Base-by-base conservation (phyloP, 2,888 invertebrate species). In the Cataglyphis rosenhaueri region DNA sequence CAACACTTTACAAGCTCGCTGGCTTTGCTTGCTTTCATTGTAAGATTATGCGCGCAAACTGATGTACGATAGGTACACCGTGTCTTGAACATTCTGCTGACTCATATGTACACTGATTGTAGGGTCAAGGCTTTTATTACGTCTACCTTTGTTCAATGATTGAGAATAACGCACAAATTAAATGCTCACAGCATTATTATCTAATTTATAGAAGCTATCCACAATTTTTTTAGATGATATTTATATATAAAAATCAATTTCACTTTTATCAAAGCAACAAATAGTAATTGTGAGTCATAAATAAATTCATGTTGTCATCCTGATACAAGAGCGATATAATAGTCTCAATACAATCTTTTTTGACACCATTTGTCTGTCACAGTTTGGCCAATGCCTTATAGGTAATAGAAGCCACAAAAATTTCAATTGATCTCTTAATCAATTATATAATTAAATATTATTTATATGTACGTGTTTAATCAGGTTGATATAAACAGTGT, bases 1-100 rank as follows among this genome's bases (percentile, higher is more conserved):
- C 70, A 78, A 78, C 78, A 78, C 70, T 78, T 78, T 59, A 70
- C 78, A 78, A 70, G 70, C 70, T 70, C 70, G 78, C 78, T 21
- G 32, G 65, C 38, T 76, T 65, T 65, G 57, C 78, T 68, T 41
- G 68, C 57, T 70, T 70, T 21, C 29, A 57, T 59, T 78, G 78
- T 78, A 41, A 29, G 48, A 57, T 70, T 78, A 78, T 70, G 78
- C 57, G 70, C 70, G 78, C 65, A 70, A 57, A 2, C 70, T 44
- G 70, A 70, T 78, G 78, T 44, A 78, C 70, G 70, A 78, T 70
- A 68, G 15, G 21, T n/a, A 32, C 61, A 65, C n/a, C 25, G 57
- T 68, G 68, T 57, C 70, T 78, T 21, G 41, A 41, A 57, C 70
- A 32, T 68, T 78, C 21, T 57, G 70, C 55, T 38, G 57, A 70